phyloP scores from a whole-genome alignment of 2,113 vertebrate species.

The Ciconia stormi region DNA sequence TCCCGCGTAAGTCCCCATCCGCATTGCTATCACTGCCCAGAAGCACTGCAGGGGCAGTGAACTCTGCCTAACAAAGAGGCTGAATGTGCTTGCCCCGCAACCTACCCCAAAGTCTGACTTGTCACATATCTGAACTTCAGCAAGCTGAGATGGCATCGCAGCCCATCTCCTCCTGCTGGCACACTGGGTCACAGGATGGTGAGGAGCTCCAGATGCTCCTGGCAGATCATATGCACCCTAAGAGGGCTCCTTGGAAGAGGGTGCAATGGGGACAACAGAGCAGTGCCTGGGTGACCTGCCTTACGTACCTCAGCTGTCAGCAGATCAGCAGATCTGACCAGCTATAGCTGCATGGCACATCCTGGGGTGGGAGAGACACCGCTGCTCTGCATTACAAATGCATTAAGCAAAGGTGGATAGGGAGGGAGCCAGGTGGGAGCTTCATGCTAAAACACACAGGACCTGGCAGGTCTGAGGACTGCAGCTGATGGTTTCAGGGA shows the following conservation, averaged over 20 bases:
- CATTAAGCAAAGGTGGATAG: not conserved
- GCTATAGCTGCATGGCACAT: not conserved
- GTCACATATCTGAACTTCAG: not conserved
- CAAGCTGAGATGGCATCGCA: not conserved
- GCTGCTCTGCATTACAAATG: not conserved
- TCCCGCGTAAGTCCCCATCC: not conserved
- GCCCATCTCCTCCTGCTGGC: not conserved
- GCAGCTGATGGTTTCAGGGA: constrained; percentile 31
- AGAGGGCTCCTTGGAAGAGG: not conserved
- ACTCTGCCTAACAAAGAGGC: not conserved
- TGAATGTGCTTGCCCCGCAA: not conserved
- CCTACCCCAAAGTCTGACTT: not conserved
- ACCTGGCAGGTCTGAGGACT: not conserved
- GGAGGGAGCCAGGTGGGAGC: not conserved
- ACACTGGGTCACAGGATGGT: not conserved
- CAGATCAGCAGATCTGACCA: not conserved
- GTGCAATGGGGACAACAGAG: not conserved
- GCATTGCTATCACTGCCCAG: not conserved
- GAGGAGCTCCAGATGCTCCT: not conserved
- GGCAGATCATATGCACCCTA: not conserved
- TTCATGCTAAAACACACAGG: not conserved
- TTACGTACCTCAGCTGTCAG: not conserved
- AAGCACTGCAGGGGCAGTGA: not conserved
- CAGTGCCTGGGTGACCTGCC: not conserved
- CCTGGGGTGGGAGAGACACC: not conserved